Base-by-base conservation (phyloP, 2,888 invertebrate genomes). In the Scrobipalpa atriplicella region DNA sequence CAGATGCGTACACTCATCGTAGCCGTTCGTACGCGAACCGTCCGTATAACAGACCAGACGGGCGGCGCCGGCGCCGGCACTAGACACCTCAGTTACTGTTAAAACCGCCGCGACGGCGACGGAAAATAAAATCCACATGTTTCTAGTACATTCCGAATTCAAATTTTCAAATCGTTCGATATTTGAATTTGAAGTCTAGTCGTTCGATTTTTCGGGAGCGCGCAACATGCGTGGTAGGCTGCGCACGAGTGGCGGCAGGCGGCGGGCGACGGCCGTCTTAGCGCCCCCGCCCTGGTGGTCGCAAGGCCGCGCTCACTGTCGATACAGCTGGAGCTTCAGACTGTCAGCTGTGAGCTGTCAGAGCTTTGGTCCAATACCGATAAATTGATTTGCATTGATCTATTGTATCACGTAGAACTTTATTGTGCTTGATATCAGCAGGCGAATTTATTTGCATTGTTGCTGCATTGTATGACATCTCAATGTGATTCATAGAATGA, bases 1-100 rank as follows among this genome's bases (percentile, higher is more conserved):
- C 69, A 93, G 81, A 78, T 93, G 93, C 66, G 93, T 93, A 75
- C 93, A 93, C 84, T 93, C 92, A 73, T 87, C 80, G 75, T 85
- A 87, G 52, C 81, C 78, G 47, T 85, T 82, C 54, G 78, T 76
- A 69, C 80, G 81, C 73, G 84, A 79, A 75, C 79, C 83, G 68
- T 88, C 87, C 69, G 88, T 90, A 73, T 92, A 93, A 78, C 93
- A 93, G 70, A 92, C 82, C 65, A 93, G 83, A 66, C 93, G 87
- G 68, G 92, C 89, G 74, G 90, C 90, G 74, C 93, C 93, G 64
- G 89, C 88, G 80, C 92, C 92, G 11, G 90, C 90, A 69, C 85
- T 77, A 21, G 81, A 75, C 6, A 76, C 86, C 9, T 76, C 85
- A 66, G 71, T 70, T 68, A 78, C 85, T 66, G 71, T 70, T 68